Evolutionary conservation across 1,140 invertebrate species (phyloP).

Genomic region (Drosophila lacteicornis): DNA sequence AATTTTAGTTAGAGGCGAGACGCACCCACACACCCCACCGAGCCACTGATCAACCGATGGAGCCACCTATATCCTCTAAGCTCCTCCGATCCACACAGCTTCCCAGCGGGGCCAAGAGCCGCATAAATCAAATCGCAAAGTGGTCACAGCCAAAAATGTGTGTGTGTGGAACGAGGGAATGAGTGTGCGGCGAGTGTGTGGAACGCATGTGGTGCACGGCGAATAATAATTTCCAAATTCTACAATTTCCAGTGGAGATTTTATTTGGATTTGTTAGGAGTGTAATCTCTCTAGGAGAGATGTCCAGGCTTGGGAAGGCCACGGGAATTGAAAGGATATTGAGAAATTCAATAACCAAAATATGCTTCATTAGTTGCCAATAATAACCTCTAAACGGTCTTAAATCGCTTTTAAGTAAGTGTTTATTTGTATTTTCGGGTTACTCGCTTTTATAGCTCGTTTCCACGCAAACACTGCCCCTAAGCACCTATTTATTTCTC

Average conservation of each 20-base stretch:
- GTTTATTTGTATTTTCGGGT: not conserved
- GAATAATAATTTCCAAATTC: constrained; percentile 1
- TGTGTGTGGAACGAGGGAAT: constrained; percentile 31
- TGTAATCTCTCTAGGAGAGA: too few relatives aligned
- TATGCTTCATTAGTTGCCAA: not conserved
- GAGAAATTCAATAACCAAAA: not conserved
- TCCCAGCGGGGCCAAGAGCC: constrained; percentile 50
- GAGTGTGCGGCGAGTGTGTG: constrained; percentile 25
- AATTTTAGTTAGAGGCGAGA: constrained; percentile 74
- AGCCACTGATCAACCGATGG: constrained; percentile 22
- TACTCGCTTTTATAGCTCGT: not conserved
- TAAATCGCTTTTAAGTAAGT: not conserved
- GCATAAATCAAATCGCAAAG: constrained; percentile 80
- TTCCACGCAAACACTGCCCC: constrained; percentile 15
- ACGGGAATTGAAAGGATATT: not conserved
- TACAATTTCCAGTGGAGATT: not conserved
- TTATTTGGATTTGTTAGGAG: not conserved
- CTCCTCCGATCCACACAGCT: constrained; percentile 6
- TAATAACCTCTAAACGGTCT: not conserved
- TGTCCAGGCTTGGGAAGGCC: too few relatives aligned
- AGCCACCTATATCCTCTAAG: constrained; percentile 20
- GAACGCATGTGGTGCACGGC: constrained; percentile 40
- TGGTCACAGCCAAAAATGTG: constrained; percentile 50
- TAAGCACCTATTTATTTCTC: constrained; percentile 23
- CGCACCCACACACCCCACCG: constrained; percentile 73